Base-by-base conservation (phyloP, 2,888 invertebrate genomes). In the Oscheius sp. region DNA sequence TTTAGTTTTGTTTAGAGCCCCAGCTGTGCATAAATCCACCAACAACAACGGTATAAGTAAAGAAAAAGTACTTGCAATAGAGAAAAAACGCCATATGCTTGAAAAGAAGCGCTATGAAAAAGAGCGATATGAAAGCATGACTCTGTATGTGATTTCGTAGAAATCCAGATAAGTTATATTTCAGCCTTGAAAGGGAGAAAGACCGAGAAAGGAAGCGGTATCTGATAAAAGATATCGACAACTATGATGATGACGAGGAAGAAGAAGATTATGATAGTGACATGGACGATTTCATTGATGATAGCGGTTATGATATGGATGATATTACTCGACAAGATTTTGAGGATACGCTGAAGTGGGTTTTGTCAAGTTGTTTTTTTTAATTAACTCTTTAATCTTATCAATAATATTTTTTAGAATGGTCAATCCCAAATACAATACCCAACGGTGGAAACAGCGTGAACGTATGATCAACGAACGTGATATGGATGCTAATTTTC, bases 231-330 rank as follows among this genome's bases (percentile, higher is more conserved):
- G n/a, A n/a, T n/a, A n/a, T 4, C 28, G 26, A 77, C 2, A 70
- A 72, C 9, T 67, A 71, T 36, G 68, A 65, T 28, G 74, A 64
- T n/a, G 67, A 75, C 9, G 80, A 77, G 17, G 72, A 83, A 22
- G 77, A 77, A 5, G 80, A 82, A 12, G 84, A 84, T 24, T 75
- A 84, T 67, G 83, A 77, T 54, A 77, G 77, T 24, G 84, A 82
- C 26, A 74, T 84, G 83, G 84, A 82, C 62, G 82, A 81, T 65
- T 85, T 85, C 76, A 85, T 85, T 24, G 84, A 85, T 70, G 84
- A 85, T 68, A 74, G 75, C 6, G 74, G 67, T 26, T 54, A 68
- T 38, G 82, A 78, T 41, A 57, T 81, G 54, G 82, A 82, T 51
- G 79, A 78, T 26, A 64, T 80, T 61, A 67, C 67, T 26, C 66